Evolutionary conservation across 2,797 vertebrate species (phyloP), one percentile per base, ranked within the genome.

Genomic region (Xenops minutus): DNA sequence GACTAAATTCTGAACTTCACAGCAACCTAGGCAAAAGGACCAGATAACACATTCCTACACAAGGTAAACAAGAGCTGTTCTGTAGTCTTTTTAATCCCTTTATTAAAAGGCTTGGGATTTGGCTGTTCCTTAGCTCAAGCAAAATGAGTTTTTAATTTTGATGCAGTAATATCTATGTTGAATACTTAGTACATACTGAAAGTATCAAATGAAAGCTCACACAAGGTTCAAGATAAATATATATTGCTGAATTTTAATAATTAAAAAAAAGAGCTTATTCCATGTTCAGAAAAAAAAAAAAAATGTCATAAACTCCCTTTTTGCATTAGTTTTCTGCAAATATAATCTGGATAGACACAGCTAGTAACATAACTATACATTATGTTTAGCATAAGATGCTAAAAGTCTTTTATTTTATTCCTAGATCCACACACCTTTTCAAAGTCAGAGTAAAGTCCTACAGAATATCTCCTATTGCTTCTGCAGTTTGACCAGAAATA

Each of bases 111-210:
- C 1, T 88, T 76, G 80, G 39, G 16, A 49, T 69, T 88, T 85
- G 22, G 19, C 21, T 69, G 13, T 15, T 89, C 23, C n/a, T 80
- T 85, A 64, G 15, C 43, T 67, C 22, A 63, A 68, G 29, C 32
- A 66, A 77, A 93, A 86, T 41, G 16, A 46, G 7, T 17, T 88
- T 82, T 80, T 48, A 69, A 41, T 87, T 85, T 41, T 73, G 36
- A 76, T 12, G 1, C 6, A 74, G 13, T n/a, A 51, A 85, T 83
- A 62, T 66, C 71, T 79, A 14, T 43, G 9, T 19, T 66, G 10
- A 75, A 46, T 62, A n/a, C 21, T 14, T 64, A 36, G 5, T 41
- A 88, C 2, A 0, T 62, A 29, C 23, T 82, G 77, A 29, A 87
- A 37, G 7, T 77, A n/a, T 24, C 37, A 83, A 76, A 67, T 26